Evolutionary conservation across 2,113 vertebrate species (phyloP).

Genomic region (Microtus pennsylvanicus): DNA sequence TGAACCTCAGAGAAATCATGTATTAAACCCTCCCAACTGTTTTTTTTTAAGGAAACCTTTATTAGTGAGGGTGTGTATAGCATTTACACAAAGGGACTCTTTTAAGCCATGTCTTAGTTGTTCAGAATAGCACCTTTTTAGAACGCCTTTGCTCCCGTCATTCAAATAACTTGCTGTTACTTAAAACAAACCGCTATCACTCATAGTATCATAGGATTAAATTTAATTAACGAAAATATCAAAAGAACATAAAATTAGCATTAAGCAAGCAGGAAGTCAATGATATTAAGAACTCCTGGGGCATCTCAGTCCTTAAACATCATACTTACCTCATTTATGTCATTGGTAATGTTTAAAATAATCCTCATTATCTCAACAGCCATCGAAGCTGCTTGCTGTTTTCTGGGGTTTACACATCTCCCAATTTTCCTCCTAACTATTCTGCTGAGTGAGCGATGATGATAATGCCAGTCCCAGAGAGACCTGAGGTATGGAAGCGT

Average conservation of each 20-base stretch:
- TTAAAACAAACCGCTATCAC: not conserved
- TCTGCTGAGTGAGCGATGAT: not conserved
- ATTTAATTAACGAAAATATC: constrained; percentile 38
- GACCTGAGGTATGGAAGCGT: not conserved
- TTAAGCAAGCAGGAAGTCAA: constrained; percentile 20
- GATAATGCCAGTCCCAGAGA: not conserved
- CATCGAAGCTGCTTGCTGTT: not conserved
- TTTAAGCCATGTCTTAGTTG: not conserved
- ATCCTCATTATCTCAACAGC: not conserved
- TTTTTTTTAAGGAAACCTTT: not conserved
- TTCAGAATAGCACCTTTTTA: not conserved
- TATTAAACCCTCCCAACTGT: not conserved
- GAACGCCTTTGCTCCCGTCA: not conserved
- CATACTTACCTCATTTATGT: not conserved
- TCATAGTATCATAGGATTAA: not conserved
- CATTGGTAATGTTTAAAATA: not conserved
- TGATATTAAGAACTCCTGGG: not conserved
- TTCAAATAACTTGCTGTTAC: not conserved
- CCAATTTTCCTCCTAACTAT: not conserved
- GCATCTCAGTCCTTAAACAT: not conserved
- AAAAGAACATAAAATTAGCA: constrained; percentile 31
- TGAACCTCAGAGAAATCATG: not conserved
- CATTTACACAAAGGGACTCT: not conserved
- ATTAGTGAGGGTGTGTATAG: not conserved
- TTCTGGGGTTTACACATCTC: not conserved